Base-by-base conservation (phyloP, 2,113 vertebrate species). In the Lota lota region DNA sequence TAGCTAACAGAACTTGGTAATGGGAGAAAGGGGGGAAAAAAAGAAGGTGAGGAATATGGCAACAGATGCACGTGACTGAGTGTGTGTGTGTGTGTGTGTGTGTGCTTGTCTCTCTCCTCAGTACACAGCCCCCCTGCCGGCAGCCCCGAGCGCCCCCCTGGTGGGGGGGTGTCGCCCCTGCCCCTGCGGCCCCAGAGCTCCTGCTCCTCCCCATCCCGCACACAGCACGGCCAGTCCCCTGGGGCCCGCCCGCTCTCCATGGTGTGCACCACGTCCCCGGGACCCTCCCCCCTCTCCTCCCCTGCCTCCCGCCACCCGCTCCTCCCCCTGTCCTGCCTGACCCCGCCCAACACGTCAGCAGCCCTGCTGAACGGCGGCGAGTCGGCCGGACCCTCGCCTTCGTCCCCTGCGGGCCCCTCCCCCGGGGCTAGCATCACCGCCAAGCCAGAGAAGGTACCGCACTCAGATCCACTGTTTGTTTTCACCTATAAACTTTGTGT, bases 401-500 rank as follows among this genome's bases (percentile, higher is more conserved):
- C 91, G 0, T 81, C 89, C 1, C 88, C 90, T 0, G 78, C 84
- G 0, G 87, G 90, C 8, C 88, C 92, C 69, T 91, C 93, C 0
- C 75, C 81, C 22, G 40, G 53, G 8, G 47, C 76, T 51, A 19
- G 62, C 33, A 64, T 82, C 2, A 79, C 83, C 40, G 78, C 85
- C 85, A 98, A 96, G 83, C 91, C 82, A 0, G 97, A 99, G 74
- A 97, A 97, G 95, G 97, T 99, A 64, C 75, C 2, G 40, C 18
- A n/a, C 64, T 20, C 22, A 20, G 18, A 6, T 4, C 40, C 40
- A 8, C 40, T 14, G 10, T 47, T 47, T 14, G 40, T 5, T 10
- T 47, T 14, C 7, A 12, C 40, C 40, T 47, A 1, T 12, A 47
- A 8, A 14, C 40, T 47, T 1, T 10, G 40, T 47, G 8, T 12